These are phyloP conservation scores for Cetonia aurata DNA, from an alignment of 2,888 invertebrate species.

Conservation along the genomic window DNA sequence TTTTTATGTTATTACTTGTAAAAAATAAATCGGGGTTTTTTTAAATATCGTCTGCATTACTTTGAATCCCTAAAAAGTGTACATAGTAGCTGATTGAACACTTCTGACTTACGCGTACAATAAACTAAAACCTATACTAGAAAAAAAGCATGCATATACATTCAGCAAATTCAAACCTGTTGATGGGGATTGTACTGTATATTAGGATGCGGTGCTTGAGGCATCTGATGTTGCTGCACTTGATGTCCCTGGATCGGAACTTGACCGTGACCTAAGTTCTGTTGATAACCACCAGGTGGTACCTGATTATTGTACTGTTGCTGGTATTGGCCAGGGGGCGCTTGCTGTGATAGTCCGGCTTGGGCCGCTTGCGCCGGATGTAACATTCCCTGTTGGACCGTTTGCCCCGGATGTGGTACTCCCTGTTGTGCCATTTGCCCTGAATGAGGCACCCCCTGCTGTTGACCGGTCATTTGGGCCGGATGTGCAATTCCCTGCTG, in stretches of 20 bases:
- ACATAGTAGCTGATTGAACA: too few relatives aligned
- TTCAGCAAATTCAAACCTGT: slow-evolving; percentile 44
- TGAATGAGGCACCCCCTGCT: not conserved
- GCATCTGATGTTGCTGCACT: slow-evolving; percentile 41
- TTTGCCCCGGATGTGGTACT: slow-evolving; percentile 21
- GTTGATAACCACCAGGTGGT: slow-evolving; percentile 42
- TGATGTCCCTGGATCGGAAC: slow-evolving; percentile 26
- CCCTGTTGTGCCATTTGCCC: slow-evolving; percentile 6
- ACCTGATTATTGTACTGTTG: slow-evolving; percentile 20
- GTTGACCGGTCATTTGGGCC: not conserved
- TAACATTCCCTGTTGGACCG: not conserved
- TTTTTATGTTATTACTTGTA: too few relatives aligned
- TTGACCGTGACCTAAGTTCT: slow-evolving; percentile 25
- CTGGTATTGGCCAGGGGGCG: slow-evolving; percentile 48
- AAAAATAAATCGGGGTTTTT: too few relatives aligned
- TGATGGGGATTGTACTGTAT: slow-evolving; percentile 49
- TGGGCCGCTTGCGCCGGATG: not conserved
- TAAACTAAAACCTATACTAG: too few relatives aligned
- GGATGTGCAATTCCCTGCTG: too few relatives aligned
- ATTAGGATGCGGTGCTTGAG: slow-evolving; percentile 45
- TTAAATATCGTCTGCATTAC: too few relatives aligned
- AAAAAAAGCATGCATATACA: not conserved
- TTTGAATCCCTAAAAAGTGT: too few relatives aligned
- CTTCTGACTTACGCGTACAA: too few relatives aligned
- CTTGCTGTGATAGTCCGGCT: too few relatives aligned